Percentiles rank a stretch among this genome's conserved stretches.
phyloP scores from a whole-genome alignment of 2,888 invertebrate genomes.

The Acrobasis suavella region DNA sequence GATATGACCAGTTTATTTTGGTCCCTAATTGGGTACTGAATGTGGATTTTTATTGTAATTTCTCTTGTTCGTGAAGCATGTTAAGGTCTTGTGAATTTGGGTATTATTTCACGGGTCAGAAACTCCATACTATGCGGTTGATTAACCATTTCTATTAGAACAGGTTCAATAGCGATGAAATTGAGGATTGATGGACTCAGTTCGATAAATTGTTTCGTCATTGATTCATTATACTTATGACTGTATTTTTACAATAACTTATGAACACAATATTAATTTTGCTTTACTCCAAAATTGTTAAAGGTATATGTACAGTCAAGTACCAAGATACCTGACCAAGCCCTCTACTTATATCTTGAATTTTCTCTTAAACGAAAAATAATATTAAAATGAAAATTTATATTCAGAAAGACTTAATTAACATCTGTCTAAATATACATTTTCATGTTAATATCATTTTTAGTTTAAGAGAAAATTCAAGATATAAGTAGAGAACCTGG shows the following conservation, averaged over 20 bases:
- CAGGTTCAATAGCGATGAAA: constrained; percentile 1
- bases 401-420: no score
- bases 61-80: background rate
- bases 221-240: background rate
- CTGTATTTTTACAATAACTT: background rate
- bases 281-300: background rate
- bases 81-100: background rate
- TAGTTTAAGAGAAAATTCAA: no score
- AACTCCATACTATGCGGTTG: constrained; percentile 6
- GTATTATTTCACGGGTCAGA: constrained; percentile 7
- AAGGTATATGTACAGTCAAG: no score
- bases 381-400: no score
- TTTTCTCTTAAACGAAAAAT: no score
- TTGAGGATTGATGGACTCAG: background rate
- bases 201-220: constrained; percentile 5
- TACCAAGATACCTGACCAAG: no score
- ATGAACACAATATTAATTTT: background rate
- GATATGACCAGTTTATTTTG: background rate
- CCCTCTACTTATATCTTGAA: no score
- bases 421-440: no score
- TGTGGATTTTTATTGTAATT: background rate
- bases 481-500: no score
- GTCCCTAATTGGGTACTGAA: background rate
- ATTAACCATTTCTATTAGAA: constrained; percentile 14
- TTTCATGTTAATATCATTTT: no score